Evolutionary conservation across 2,113 vertebrate genomes (phyloP), one percentile per base, ranked within the genome.

Genomic region (Misgurnus mizolepis): DNA sequence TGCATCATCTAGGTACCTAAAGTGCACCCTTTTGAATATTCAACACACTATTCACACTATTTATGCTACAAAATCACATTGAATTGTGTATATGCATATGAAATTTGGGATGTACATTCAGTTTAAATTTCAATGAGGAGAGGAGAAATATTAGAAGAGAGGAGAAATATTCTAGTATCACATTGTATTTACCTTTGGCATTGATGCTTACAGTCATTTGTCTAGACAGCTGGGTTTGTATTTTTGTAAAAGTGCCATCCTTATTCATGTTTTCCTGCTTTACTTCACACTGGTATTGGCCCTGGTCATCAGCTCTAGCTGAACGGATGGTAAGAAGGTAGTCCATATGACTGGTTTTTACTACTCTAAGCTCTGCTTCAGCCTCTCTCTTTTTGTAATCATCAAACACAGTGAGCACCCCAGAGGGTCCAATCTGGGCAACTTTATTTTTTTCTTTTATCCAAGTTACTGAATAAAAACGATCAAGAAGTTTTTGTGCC

Each of bases 391-490:
- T 65, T 3, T 61, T n/a, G 18, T 93, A 93, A 34, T 85, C 65
- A 0, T 84, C 61, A 15, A 82, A 80, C 45, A 90, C 68, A 0
- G 17, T 47, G 84, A 92, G 78, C 4, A 95, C 76, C 0, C 95
- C 96, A 0, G 74, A 84, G 0, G 93, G 90, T 43, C 94, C 93
- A 0, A 96, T 45, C 1, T 3, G 83, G 11, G 89, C 94, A 78
- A 95, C 45, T 82, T 90, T 86, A 1, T 5, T 0, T 0, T 61
- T 40, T 0, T 80, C 80, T 53, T 87, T 89, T 27, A 94, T 81
- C 95, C 95, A 97, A 39, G 84, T 18, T 10, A 94, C 85, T 4
- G 91, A 85, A 62, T 96, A 93, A 66, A 91, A 89, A 62, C 74
- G 89, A 62, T 82, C 76, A 6, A 50, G 65, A 50, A 81, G 80